Evolutionary conservation across 2,888 invertebrate genomes (phyloP), one percentile per base, ranked within the genome.

Genomic region (Drosophila anomelani): DNA sequence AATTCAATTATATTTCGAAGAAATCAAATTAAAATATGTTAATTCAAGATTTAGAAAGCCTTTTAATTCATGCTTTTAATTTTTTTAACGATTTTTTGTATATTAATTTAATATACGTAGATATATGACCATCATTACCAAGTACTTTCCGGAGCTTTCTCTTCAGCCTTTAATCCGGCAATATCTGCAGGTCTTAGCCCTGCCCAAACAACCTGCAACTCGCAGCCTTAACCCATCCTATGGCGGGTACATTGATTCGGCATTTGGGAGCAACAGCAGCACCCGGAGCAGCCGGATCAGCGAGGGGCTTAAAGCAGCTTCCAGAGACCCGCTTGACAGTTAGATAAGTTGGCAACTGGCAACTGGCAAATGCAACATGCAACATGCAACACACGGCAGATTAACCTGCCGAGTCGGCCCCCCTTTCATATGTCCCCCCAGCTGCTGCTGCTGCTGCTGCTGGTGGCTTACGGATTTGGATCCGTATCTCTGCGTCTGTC

Each of bases 291-390:
- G 34, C 9, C 23, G 26, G 49, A 32, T 51, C 36, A 51, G 29
- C 26, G 51, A 7, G 67, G 67, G 46, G 54, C 70, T 63, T 60
- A 54, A 41, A 41, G 54, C 70, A 46, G 54, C 59, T 60, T 41
- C 60, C 23, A 32, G 47, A 57, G 67, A 43, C 36, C 61, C 67
- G 67, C 67, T 67, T 49, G 56, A 67, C 67, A 68, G 67, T 68
- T 67, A 54, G 70, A 69, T 54, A 70, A 70, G 60, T 60, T 70
- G 70, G 41, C 68, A 70, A 20, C 20, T 20, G 20, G 20, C 20
- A 20, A 69, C 56, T 74, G 79, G 76, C 78, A 68, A 81, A 78
- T 78, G 67, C 73, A 81, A 76, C 79, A 79, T 78, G 67, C 73
- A 81, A 76, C 79, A 79, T 32, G 32, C 32, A 41, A 76, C 79